Evolutionary conservation across 2,888 invertebrate genomes (phyloP), one percentile per base, ranked within the genome.

Genomic region (Halictus ligatus): DNA sequence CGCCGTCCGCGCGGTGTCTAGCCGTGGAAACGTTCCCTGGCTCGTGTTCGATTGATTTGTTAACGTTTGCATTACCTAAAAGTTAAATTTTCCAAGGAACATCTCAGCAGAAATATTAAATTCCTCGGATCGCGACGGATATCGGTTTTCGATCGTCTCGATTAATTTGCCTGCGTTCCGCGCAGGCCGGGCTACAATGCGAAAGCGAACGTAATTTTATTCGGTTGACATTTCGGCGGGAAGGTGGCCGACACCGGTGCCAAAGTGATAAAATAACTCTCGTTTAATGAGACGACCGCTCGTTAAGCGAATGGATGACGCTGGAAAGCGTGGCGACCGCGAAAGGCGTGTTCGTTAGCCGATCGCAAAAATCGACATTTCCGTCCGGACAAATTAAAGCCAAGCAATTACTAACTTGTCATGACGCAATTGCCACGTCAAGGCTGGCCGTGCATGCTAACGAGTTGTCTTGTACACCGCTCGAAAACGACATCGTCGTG

Each of bases 331-430:
- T 40, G 48, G 48, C n/a, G 72, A 46, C 46, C 74, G 69, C 54
- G 48, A 58, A 54, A 67, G 25, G 76, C 67, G 81, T n/a, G 83
- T 81, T 83, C 72, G 54, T 81, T 60, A 21, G 72, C 12, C 76
- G 60, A 77, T 83, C 69, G 71, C 46, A 75, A 71, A 85, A 79
- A 79, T 85, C 72, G 80, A 86, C 71, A 76, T 60, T 83, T 79
- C 48, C 75, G 35, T 69, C 18, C 35, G 48, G 18, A 69, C 69
- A 35, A 78, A 82, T 82, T 80, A 71, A 81, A 76, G 15, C 35
- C 43, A 40, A 40, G 77, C 78, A 83, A 81, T 86, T 88, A 82
- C 78, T n/a, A 82, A 40, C 81, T 72, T 48, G 83, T 86, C 81
- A n/a, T 74, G 35, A 50, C 79, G 64, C 35, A 69, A 84, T 73